phyloP scores from a whole-genome alignment of 2,888 invertebrate genomes.

The Eueremaeus valkanovi region DNA sequence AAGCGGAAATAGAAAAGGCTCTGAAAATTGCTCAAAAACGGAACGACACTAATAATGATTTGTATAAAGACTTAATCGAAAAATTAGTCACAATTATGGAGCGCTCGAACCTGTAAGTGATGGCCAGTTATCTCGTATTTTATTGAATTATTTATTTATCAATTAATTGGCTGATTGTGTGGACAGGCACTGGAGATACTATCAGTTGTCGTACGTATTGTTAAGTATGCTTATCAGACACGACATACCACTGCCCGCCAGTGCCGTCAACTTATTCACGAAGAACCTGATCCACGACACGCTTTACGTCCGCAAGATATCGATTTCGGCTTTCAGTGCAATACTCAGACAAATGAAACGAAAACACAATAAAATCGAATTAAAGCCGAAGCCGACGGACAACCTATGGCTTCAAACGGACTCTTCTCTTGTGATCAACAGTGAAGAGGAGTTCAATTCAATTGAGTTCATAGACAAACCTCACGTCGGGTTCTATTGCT shows the following conservation, averaged over 20 bases:
- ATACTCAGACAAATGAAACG: slow-evolving; percentile 70
- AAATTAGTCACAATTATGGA: slow-evolving; percentile 51
- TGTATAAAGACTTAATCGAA: slow-evolving; percentile 50
- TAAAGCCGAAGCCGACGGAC: slow-evolving; percentile 57
- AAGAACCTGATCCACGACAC: slow-evolving; percentile 69
- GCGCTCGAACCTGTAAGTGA: slow-evolving; percentile 51
- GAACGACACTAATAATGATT: slow-evolving; percentile 40
- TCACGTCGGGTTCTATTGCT: slow-evolving; percentile 59
- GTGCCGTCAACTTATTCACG: slow-evolving; percentile 63
- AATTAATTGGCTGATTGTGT: not conserved
- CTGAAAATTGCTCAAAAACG: slow-evolving; percentile 22
- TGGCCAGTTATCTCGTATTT: slow-evolving; percentile 22
- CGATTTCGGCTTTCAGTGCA: slow-evolving; percentile 61
- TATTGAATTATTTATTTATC: slow-evolving; percentile 37
- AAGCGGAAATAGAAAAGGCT: slow-evolving; percentile 41
- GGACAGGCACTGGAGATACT: slow-evolving; percentile 69
- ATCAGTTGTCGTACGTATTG: slow-evolving; percentile 69
- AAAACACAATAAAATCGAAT: slow-evolving; percentile 59
- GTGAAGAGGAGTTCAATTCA: slow-evolving; percentile 69
- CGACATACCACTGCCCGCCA: slow-evolving; percentile 63
- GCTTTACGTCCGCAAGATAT: slow-evolving; percentile 71
- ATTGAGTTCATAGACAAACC: slow-evolving; percentile 66
- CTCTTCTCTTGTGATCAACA: slow-evolving; percentile 59
- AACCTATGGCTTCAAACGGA: slow-evolving; percentile 66
- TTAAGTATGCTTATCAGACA: slow-evolving; percentile 67